phyloP scores from a whole-genome alignment of 2,113 vertebrate genomes.

The Dasypus novemcinctus region DNA sequence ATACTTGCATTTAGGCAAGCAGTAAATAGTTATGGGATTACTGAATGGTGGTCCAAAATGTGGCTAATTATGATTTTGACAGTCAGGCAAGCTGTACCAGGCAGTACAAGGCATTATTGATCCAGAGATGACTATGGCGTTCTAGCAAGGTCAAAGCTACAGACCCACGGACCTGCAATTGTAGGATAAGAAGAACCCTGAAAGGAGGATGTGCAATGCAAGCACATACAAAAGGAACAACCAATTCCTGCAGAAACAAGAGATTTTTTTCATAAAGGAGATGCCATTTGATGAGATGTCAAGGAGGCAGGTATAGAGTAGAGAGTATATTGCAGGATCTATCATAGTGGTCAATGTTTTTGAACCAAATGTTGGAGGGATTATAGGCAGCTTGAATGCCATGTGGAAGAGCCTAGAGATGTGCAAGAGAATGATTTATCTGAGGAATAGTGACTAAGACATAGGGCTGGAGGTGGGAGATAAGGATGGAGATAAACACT shows the following conservation, averaged over 20 bases:
- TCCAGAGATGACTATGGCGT: background rate
- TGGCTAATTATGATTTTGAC: background rate
- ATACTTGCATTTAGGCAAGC: background rate
- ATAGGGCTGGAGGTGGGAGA: background rate
- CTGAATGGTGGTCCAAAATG: background rate
- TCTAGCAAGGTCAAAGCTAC: background rate
- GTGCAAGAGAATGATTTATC: background rate
- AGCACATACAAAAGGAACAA: background rate
- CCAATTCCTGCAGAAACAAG: background rate
- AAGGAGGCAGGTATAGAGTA: no score
- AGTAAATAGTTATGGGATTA: background rate
- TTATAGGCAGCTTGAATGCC: background rate
- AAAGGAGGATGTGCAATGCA: background rate
- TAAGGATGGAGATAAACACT: background rate
- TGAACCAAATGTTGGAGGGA: background rate
- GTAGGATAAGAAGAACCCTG: background rate
- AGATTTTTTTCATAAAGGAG: background rate
- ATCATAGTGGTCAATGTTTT: background rate
- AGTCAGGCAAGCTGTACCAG: background rate
- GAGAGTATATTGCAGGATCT: background rate
- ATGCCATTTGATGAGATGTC: background rate
- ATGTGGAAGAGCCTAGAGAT: background rate
- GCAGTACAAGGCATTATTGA: background rate
- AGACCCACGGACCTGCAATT: background rate
- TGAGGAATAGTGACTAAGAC: background rate